phyloP scores from a whole-genome alignment of 1,140 invertebrate species.

The Pectinophora gossypiella region DNA sequence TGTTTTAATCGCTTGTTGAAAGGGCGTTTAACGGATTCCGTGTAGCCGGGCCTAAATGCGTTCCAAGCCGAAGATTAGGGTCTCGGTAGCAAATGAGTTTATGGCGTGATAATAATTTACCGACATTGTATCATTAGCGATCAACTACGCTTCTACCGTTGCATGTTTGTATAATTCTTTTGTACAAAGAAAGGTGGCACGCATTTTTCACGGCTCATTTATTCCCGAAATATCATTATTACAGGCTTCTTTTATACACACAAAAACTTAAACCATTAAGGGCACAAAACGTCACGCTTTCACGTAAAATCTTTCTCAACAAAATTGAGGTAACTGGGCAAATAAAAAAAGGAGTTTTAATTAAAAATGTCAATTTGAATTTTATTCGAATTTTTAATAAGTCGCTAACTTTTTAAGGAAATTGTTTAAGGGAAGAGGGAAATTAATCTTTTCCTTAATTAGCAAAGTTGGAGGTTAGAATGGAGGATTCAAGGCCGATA shows the following conservation, averaged over 20 bases:
- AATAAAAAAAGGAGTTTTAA: constrained; percentile 12
- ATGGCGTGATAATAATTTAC: constrained; percentile 53
- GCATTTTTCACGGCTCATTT: neutral
- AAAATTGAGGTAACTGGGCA: neutral
- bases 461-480: constrained; percentile 61
- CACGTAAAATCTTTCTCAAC: neutral
- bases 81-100: constrained; percentile 55
- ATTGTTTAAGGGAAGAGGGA: constrained; percentile 62
- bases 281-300: neutral
- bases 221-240: neutral
- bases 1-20: too few species aligned
- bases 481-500: constrained; percentile 58
- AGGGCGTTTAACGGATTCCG: neutral
- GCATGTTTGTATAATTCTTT: constrained; percentile 18
- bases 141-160: constrained; percentile 17
- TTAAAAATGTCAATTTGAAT: constrained; percentile 26
- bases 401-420: constrained; percentile 51
- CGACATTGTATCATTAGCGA: constrained; percentile 39
- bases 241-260: neutral
- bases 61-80: constrained; percentile 41
- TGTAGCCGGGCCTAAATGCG: constrained; percentile 34
- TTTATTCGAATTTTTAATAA: constrained; percentile 29
- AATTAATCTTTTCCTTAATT: constrained; percentile 71
- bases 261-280: neutral
- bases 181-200: neutral